A percentile compares a stretch with the other conserved stretches of the same genome.
These are phyloP conservation scores for Hyppa rectilinea DNA, from an alignment of 2,888 invertebrate genomes.

Conservation along the genomic window DNA sequence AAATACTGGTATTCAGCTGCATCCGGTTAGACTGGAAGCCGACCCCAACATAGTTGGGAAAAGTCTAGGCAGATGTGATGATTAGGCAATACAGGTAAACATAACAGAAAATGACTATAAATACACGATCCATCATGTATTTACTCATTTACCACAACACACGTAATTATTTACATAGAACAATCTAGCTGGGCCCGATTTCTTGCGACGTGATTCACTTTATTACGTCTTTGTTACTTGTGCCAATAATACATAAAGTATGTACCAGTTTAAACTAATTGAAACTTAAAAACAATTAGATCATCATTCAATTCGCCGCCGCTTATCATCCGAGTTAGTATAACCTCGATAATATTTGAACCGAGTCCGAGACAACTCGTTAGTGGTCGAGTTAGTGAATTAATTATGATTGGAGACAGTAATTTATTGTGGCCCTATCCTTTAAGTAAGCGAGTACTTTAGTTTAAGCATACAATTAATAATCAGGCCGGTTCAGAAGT, in stretches of 20 bases:
- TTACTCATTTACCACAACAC: conserved; percentile 30
- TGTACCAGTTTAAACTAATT: conserved; percentile 52
- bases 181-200: conserved; percentile 41
- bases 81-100: conserved; percentile 23
- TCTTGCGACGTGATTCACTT: conserved; percentile 52
- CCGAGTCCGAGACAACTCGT: conserved; percentile 24
- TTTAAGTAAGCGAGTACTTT: neutral
- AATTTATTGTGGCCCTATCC: neutral
- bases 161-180: conserved; percentile 51
- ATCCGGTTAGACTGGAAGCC: no score
- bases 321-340: conserved; percentile 39
- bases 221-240: conserved; percentile 34
- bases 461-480: neutral
- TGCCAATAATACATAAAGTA: conserved; percentile 26
- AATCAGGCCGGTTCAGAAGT: neutral
- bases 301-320: conserved; percentile 58
- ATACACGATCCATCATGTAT: conserved; percentile 28
- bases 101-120: conserved; percentile 25
- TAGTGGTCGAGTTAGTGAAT: conserved; percentile 8
- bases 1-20: no score
- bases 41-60: no score
- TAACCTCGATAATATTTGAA: conserved; percentile 60
- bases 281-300: conserved; percentile 58
- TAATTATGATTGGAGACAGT: conserved; percentile 1
- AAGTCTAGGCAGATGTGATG: no score